Conservation (phyloP, 2,113 vertebrate species). For the Leptobrachium leishanense region DNA sequence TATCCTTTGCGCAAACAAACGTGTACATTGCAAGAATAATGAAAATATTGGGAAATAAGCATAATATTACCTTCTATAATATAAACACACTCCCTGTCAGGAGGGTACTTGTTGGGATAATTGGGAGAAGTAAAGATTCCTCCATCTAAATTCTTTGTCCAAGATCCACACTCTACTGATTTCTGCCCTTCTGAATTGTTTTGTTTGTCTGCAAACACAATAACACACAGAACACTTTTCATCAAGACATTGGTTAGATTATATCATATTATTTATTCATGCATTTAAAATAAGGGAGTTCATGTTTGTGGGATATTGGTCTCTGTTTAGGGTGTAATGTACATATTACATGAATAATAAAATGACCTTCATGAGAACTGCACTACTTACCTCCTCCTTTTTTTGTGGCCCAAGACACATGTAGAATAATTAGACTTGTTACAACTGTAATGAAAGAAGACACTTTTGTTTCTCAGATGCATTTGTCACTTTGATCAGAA, state of each 20-base stretch:
- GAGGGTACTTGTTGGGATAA: conserved; percentile 96
- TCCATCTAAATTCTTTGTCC: conserved; percentile 95
- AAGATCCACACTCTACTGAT: conserved; percentile 91
- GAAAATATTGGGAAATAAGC: not conserved
- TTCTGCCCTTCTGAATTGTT: conserved; percentile 90
- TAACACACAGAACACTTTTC: not conserved
- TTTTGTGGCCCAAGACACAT: conserved; percentile 92
- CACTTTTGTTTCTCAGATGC: conserved; percentile 29
- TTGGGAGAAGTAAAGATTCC: conserved; percentile 97
- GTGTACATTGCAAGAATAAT: not conserved
- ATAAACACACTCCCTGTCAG: conserved; percentile 94
- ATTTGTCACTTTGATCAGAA: not conserved
- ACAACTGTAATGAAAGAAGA: conserved; percentile 82
- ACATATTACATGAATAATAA: not conserved
- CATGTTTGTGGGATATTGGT: too few species aligned
- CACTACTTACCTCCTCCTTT: conserved; percentile 88
- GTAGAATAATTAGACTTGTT: conserved; percentile 97
- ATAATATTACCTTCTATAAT: conserved; percentile 91
- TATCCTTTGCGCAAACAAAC: not conserved
- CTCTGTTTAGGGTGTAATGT: not conserved
- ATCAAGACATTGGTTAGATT: too few species aligned
- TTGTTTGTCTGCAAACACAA: conserved; percentile 76
- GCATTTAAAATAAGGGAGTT: too few species aligned
- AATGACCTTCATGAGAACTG: not conserved
- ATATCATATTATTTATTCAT: too few species aligned